Percentiles rank a stretch among this genome's conserved stretches.
Evolutionary conservation across 2,888 invertebrate species (phyloP).

Genomic region (Leucoma salicis): DNA sequence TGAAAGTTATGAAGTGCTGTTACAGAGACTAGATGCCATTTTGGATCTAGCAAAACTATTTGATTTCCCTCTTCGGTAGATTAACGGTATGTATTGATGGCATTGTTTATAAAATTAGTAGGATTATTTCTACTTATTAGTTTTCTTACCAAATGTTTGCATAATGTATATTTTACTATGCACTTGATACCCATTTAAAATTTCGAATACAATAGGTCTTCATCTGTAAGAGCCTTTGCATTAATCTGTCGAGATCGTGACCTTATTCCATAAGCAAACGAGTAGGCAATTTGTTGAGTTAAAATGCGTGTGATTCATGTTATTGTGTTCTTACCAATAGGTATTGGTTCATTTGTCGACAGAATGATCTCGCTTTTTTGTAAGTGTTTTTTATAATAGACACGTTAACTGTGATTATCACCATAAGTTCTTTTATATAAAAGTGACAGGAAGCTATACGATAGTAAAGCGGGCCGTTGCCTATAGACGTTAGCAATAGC

Average conservation of each 20-base stretch:
- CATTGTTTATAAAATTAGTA: background rate
- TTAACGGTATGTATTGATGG: background rate
- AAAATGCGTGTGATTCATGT: slow-evolving; percentile 47
- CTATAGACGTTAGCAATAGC: too few relatives aligned
- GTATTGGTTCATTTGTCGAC: slow-evolving; percentile 7
- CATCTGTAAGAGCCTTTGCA: slow-evolving; percentile 20
- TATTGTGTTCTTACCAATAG: slow-evolving; percentile 20
- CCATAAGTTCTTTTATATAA: too few relatives aligned
- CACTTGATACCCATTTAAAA: background rate
- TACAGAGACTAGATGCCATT: background rate
- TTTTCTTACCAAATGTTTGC: too few relatives aligned
- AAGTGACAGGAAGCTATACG: too few relatives aligned
- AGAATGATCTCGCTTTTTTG: background rate
- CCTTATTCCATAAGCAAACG: slow-evolving; percentile 46
- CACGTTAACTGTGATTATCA: too few relatives aligned
- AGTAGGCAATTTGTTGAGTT: slow-evolving; percentile 40
- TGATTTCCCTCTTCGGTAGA: background rate
- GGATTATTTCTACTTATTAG: too few relatives aligned
- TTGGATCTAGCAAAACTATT: background rate
- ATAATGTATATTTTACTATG: too few relatives aligned
- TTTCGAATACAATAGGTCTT: too few relatives aligned
- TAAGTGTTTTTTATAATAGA: background rate
- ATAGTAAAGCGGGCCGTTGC: too few relatives aligned
- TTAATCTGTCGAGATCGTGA: slow-evolving; percentile 32
- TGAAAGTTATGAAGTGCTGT: background rate